These are phyloP conservation scores for Drosophila conformis DNA, from an alignment of 2,888 invertebrate species.

Conservation along the genomic window DNA sequence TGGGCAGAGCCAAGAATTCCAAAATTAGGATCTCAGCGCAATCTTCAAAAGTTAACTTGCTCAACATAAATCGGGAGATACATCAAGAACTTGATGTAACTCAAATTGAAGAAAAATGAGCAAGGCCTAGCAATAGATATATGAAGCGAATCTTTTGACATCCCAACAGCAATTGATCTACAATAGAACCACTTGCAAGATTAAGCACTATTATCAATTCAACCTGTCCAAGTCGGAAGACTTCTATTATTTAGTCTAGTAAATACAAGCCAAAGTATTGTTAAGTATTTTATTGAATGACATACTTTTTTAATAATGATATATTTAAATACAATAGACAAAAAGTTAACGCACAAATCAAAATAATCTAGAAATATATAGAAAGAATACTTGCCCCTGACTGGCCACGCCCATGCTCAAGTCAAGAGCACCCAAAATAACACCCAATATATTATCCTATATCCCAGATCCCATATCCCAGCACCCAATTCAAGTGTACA, in stretches of 20 bases:
- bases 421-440: conserved; percentile 14
- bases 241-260: neutral
- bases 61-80: neutral
- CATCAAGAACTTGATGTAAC: neutral
- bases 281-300: neutral
- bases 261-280: neutral
- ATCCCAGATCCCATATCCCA: neutral
- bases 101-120: neutral
- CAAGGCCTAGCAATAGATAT: neutral
- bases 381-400: neutral
- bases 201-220: rapidly evolving
- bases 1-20: neutral
- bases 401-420: neutral
- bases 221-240: neutral
- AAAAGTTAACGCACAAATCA: neutral
- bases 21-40: neutral
- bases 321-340: neutral
- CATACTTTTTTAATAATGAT: neutral
- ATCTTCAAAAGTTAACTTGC: neutral
- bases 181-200: too few relatives aligned
- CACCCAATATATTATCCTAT: neutral
- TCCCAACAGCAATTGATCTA: neutral
- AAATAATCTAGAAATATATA: neutral
- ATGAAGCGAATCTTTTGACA: too few relatives aligned
- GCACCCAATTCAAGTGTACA: conserved; percentile 8